Evolutionary conservation across 2,113 vertebrate species (phyloP), one percentile per base, ranked within the genome.

Genomic region (Rattus norvegicus): DNA sequence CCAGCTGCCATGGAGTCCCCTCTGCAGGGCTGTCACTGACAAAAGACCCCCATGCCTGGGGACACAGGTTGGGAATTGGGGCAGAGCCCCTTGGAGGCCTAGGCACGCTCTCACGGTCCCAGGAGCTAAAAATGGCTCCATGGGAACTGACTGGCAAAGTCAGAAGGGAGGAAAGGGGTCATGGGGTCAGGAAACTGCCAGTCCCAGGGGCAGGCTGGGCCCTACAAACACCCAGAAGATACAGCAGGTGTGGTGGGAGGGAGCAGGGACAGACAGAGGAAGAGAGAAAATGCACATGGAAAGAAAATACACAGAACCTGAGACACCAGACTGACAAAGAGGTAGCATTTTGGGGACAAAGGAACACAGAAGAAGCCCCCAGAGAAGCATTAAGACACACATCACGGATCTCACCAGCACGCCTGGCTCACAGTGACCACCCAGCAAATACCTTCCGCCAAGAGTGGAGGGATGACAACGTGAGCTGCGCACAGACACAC

Each of bases 91-190:
- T 24, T 7, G 30, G 95, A 97, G 92, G 92, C 96, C 8, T 96
- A 88, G 79, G 96, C 95, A 67, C 16, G 33, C 91, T 73, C 97
- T 87, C 1, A 12, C 59, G 95, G 89, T 89, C n/a, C 95, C 96
- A 28, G 36, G 94, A 98, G 97, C 98, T 98, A 98, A 98, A 98
- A 98, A 97, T 86, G 97, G 96, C 98, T 98, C 97, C 2, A 1
- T 86, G 98, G 97, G 98, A 98, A 98, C 97, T 28, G 39, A 80
- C 95, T 90, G 97, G 96, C 97, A 93, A 3, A 67, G 54, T 36
- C 67, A 36, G 72, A 36, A 24, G 75, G 69, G 54, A 56, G 63
- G 24, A 9, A 54, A 36, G 33, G 24, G 47, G 69, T 3, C 7
- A 52, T 54, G 67, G 36, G 52, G 81, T 65, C 54, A 95, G 91